Evolutionary conservation across 2,797 vertebrate genomes (phyloP), one percentile per base, ranked within the genome.

Genomic region (Coilia nasus): DNA sequence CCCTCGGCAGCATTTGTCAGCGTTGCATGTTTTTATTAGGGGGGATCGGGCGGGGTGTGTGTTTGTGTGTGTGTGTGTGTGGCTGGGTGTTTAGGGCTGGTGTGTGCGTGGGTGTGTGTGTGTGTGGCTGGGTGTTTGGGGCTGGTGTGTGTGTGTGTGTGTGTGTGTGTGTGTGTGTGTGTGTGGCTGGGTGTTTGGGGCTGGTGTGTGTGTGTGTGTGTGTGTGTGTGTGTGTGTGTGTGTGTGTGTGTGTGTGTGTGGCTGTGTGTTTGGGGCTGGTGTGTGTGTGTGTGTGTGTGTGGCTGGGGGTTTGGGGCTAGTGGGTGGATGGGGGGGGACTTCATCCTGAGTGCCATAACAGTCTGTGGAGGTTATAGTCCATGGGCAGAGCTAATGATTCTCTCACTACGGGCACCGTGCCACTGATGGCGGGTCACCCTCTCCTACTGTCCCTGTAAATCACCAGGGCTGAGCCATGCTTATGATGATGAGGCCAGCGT

Each of bases 301-400:
- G 60, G n/a, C 2, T 64, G 60, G n/a, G 60, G 5, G 59, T 60
- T 17, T 60, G 23, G 21, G 60, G 21, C 19, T 64, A n/a, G 31
- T 7, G 6, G 7, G 60, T 59, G 14, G 4, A 19, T 59, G 57
- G 17, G 57, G 17, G 21, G 17, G 21, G 11, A 0, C 62, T 75
- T 75, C 67, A 75, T 75, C 92, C 88, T 91, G 84, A 87, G 92
- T 91, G 89, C 86, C 91, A 89, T 90, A 90, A 62, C 82, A 92
- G 91, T 94, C 93, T 91, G 89, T 94, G 92, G 93, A 93, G 91
- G 93, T 93, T 89, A 88, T 88, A 88, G 92, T 87, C 90, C 89
- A 88, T 89, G 87, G 84, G 86, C 85, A 59, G 78, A 92, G 91
- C 91, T 94, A 93, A 94, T 94, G 93, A 95, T 94, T 92, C 91